Percentiles rank a stretch among this genome's conserved stretches.
phyloP scores from a whole-genome alignment of 2,888 invertebrate species.

The Stenoptilia bipunctidactyla region DNA sequence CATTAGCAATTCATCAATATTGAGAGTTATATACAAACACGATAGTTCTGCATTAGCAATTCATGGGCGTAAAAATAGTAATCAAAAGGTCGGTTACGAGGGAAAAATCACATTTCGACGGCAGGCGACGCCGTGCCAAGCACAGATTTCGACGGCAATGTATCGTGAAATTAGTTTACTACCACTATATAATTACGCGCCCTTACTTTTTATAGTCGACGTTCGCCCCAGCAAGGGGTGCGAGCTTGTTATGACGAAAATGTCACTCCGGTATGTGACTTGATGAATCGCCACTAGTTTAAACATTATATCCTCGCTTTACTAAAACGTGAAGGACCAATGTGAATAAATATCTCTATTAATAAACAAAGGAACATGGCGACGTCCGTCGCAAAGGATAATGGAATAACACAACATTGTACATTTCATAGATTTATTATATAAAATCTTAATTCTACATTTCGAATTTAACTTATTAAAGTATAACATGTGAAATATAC shows the following conservation, averaged over 20 bases:
- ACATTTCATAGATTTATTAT: conserved; percentile 71
- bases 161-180: conserved; percentile 72
- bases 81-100: conserved; percentile 50
- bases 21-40: conserved; percentile 31
- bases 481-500: conserved; percentile 67
- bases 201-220: conserved; percentile 61
- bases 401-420: conserved; percentile 27
- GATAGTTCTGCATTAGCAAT: conserved; percentile 51
- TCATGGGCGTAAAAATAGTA: conserved; percentile 64
- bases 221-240: conserved; percentile 27
- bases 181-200: conserved; percentile 69
- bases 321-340: neutral
- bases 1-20: conserved; percentile 41
- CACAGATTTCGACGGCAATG: conserved; percentile 69
- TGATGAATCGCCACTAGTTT: conserved; percentile 69
- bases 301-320: conserved; percentile 42
- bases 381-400: neutral
- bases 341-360: too few relatives aligned
- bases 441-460: conserved; percentile 69
- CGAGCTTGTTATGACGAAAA: conserved; percentile 61
- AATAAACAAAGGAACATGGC: too few relatives aligned
- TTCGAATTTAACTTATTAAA: conserved; percentile 56
- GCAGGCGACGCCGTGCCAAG: conserved; percentile 61
- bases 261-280: conserved; percentile 63
- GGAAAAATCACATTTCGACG: conserved; percentile 57